phyloP scores from a whole-genome alignment of 2,113 vertebrate genomes.

The Thomomys bottae region DNA sequence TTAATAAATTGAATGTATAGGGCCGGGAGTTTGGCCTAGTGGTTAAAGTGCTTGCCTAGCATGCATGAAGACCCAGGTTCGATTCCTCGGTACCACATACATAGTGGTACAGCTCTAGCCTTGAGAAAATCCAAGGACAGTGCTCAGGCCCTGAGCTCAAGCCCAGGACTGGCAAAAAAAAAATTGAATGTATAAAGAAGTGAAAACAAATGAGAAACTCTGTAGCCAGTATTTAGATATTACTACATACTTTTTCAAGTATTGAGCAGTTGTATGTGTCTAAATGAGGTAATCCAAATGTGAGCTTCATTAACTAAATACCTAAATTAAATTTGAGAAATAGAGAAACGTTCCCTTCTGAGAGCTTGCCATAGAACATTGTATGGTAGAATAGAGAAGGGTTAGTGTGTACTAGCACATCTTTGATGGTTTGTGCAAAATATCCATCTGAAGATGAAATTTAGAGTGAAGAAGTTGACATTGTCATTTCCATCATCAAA shows the following conservation, averaged over 20 bases:
- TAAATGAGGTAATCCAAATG: not conserved
- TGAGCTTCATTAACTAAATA: not conserved
- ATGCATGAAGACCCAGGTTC: too few relatives aligned
- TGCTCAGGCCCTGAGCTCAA: too few relatives aligned
- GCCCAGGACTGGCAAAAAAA: too few relatives aligned
- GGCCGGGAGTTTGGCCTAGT: too few relatives aligned
- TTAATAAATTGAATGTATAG: not conserved
- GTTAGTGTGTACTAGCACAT: not conserved
- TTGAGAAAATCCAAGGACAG: too few relatives aligned
- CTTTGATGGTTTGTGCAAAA: not conserved
- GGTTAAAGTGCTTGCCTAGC: too few relatives aligned
- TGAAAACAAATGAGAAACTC: not conserved
- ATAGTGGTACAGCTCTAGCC: too few relatives aligned
- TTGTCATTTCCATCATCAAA: not conserved
- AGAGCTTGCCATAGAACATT: not conserved
- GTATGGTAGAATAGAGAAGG: not conserved
- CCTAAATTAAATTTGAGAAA: not conserved
- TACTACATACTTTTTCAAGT: not conserved
- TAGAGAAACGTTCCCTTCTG: not conserved
- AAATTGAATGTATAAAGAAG: not conserved
- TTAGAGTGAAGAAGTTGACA: constrained; percentile 13
- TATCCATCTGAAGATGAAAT: constrained; percentile 33
- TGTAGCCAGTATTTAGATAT: not conserved
- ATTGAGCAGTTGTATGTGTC: not conserved
- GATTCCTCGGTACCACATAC: too few relatives aligned